Percentiles rank a stretch among this genome's conserved stretches.
phyloP scores from a whole-genome alignment of 2,888 invertebrate species.

The Lottia scabra region DNA sequence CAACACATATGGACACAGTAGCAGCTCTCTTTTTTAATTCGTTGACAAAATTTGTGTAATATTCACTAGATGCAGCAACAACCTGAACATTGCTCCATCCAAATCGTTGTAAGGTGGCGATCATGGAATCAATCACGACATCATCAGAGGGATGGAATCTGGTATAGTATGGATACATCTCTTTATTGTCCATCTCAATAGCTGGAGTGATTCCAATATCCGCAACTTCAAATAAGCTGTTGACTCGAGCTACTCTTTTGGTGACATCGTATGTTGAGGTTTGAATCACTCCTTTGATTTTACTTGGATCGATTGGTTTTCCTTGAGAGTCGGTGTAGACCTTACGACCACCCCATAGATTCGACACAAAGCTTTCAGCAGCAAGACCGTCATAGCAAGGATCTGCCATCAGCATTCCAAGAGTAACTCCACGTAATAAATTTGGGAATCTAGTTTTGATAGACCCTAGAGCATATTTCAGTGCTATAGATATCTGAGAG shows the following conservation, averaged over 20 bases:
- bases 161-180: constrained; percentile 46
- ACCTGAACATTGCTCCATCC: constrained; percentile 69
- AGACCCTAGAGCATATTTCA: constrained; percentile 46
- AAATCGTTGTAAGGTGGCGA: constrained; percentile 60
- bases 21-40: constrained; percentile 32
- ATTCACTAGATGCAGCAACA: constrained; percentile 51
- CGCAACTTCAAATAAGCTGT: constrained; percentile 61
- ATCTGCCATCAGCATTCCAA: constrained; percentile 55
- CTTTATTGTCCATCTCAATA: constrained; percentile 27
- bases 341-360: constrained; percentile 45
- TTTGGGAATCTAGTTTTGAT: constrained; percentile 27
- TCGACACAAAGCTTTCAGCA: constrained; percentile 45
- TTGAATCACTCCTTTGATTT: constrained; percentile 50
- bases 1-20: constrained; percentile 41
- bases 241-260: not conserved
- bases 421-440: constrained; percentile 38
- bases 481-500: constrained; percentile 50
- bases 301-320: constrained; percentile 42
- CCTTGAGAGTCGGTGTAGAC: constrained; percentile 36
- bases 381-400: constrained; percentile 44
- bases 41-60: constrained; percentile 30
- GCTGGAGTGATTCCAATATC: constrained; percentile 65
- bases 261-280: constrained; percentile 8
- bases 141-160: constrained; percentile 50
- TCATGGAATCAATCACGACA: constrained; percentile 53